Percentiles rank a stretch among this genome's conserved stretches.
Conservation (phyloP, 2,113 vertebrate genomes). For the Podarcis raffonei region DNA sequence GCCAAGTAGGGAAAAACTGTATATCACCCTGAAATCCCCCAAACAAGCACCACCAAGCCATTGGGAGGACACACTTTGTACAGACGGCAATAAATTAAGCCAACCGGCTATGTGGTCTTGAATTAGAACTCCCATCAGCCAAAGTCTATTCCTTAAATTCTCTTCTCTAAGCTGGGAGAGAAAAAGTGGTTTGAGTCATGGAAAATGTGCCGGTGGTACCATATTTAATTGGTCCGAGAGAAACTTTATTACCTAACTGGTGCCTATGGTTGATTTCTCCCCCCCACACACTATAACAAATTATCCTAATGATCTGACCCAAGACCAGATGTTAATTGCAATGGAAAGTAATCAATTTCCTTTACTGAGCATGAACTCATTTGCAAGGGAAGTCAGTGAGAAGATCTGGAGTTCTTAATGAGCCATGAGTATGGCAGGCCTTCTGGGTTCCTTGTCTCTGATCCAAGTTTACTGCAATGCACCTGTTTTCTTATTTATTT, state of each 20-base stretch:
- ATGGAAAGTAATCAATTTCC: slow-evolving; percentile 87
- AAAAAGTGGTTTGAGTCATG: neutral
- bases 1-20: slow-evolving; percentile 37
- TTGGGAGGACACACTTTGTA: slow-evolving; percentile 38
- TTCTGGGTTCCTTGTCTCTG: slow-evolving; percentile 61
- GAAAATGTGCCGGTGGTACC: slow-evolving; percentile 55
- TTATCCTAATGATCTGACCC: slow-evolving; percentile 85
- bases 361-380: slow-evolving; percentile 79
- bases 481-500: slow-evolving; percentile 45
- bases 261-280: slow-evolving; percentile 53
- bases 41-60: neutral
- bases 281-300: slow-evolving; percentile 74
- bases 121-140: slow-evolving; percentile 36
- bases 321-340: slow-evolving; percentile 85
- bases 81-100: slow-evolving; percentile 54
- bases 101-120: slow-evolving; percentile 32
- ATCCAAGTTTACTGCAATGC: slow-evolving; percentile 65
- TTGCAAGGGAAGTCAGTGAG: slow-evolving; percentile 76
- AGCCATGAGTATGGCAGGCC: slow-evolving; percentile 69
- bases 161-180: slow-evolving; percentile 43
- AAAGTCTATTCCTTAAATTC: slow-evolving; percentile 23
- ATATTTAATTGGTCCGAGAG: slow-evolving; percentile 76
- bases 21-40: neutral
- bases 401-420: slow-evolving; percentile 77
- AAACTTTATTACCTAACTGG: slow-evolving; percentile 79